A percentile compares a stretch with the other conserved stretches of the same genome.
Conservation (phyloP, 2,797 vertebrate genomes). For the Micrastur ruficollis region DNA sequence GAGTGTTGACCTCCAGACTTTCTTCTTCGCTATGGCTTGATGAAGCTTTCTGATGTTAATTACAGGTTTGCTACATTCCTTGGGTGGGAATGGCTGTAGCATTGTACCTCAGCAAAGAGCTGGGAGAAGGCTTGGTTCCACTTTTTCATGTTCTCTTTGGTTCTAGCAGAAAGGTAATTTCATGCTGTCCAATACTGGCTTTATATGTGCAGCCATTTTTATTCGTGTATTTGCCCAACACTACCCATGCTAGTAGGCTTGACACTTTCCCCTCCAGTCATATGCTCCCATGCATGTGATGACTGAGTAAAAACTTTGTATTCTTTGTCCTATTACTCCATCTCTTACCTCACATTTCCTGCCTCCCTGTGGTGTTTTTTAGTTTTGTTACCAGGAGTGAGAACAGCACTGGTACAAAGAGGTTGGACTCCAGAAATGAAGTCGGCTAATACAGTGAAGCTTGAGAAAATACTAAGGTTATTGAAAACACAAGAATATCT, state of each 20-base stretch:
- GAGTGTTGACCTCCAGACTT: background rate
- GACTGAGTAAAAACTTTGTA: background rate
- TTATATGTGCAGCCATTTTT: background rate
- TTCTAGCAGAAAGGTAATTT: background rate
- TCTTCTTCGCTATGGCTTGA: background rate
- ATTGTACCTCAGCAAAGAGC: background rate
- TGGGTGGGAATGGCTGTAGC: background rate
- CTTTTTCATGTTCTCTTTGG: background rate
- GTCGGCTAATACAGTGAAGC: background rate
- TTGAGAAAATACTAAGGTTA: background rate
- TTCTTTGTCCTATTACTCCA: background rate
- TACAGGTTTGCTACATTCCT: background rate
- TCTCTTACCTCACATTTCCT: background rate
- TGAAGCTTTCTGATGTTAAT: background rate
- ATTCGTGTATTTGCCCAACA: background rate
- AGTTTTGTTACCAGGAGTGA: background rate
- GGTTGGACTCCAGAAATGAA: background rate
- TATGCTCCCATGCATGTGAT: background rate
- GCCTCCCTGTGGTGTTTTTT: background rate
- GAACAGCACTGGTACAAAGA: background rate
- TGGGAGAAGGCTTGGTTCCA: background rate
- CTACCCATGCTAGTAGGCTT: background rate
- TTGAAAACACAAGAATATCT: background rate
- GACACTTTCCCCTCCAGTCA: background rate
- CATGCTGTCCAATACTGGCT: background rate